Evolutionary conservation across 2,888 invertebrate genomes (phyloP).

Genomic region (Philereme vetulata): DNA sequence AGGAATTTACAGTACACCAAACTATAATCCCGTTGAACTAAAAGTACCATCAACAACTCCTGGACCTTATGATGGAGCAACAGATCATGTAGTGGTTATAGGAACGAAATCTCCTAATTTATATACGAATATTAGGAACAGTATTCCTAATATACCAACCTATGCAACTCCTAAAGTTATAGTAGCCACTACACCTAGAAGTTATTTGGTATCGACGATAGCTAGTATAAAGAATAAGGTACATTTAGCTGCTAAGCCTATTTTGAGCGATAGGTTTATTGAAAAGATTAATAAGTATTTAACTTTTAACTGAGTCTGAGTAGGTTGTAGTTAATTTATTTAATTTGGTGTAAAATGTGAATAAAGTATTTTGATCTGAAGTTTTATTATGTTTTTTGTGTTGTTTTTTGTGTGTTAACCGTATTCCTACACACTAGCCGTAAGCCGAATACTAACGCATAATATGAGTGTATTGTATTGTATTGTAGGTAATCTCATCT

Average conservation of each 20-base stretch:
- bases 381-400: not conserved
- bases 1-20: conserved; percentile 44
- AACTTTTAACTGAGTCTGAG: conserved; percentile 50
- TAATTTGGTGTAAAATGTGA: conserved; percentile 19
- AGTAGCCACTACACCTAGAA: conserved; percentile 49
- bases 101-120: conserved; percentile 53
- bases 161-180: conserved; percentile 31
- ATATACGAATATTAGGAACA: conserved; percentile 58
- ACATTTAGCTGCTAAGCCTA: conserved; percentile 53
- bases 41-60: conserved; percentile 53
- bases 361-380: conserved; percentile 4
- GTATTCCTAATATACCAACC: conserved; percentile 41
- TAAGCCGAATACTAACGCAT: too few species aligned
- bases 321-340: conserved; percentile 41
- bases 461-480: too few species aligned
- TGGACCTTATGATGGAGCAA: conserved; percentile 43
- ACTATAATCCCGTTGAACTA: conserved; percentile 47
- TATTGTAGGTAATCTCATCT: too few species aligned
- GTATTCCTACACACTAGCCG: too few species aligned
- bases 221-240: conserved; percentile 62
- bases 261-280: conserved; percentile 63
- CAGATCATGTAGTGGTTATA: conserved; percentile 59
- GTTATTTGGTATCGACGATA: conserved; percentile 65
- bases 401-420: too few species aligned
- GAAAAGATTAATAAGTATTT: conserved; percentile 74